phyloP scores from a whole-genome alignment of 2,888 invertebrate genomes.

The Noctua janthe region DNA sequence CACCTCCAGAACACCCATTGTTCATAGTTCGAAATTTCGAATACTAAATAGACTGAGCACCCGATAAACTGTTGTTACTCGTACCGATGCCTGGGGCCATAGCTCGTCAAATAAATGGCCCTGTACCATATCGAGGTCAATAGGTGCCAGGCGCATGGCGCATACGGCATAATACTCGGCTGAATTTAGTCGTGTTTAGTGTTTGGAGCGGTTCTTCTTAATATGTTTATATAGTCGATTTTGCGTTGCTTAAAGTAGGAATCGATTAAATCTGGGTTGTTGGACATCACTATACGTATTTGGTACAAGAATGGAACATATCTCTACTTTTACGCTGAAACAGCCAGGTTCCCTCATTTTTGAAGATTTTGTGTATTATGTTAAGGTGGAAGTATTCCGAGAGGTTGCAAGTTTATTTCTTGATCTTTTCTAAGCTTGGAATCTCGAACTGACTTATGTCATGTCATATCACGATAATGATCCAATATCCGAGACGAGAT shows the following conservation, averaged over 20 bases:
- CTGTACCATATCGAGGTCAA: slow-evolving; percentile 63
- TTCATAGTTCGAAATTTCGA: slow-evolving; percentile 29
- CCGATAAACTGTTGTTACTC: slow-evolving; percentile 37
- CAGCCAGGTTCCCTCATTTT: not conserved
- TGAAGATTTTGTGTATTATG: not conserved
- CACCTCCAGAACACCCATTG: slow-evolving; percentile 14
- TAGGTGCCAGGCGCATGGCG: slow-evolving; percentile 44
- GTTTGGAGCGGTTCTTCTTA: slow-evolving; percentile 19
- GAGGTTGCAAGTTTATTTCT: not conserved
- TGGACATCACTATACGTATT: slow-evolving; percentile 17
- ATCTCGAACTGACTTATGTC: not conserved
- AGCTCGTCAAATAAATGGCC: slow-evolving; percentile 63
- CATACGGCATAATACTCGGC: slow-evolving; percentile 35
- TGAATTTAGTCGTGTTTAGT: slow-evolving; percentile 39
- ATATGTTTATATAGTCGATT: slow-evolving; percentile 29
- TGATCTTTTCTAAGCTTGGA: not conserved
- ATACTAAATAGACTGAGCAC: slow-evolving; percentile 27
- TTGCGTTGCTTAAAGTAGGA: slow-evolving; percentile 9
- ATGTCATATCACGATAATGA: slow-evolving; percentile 13
- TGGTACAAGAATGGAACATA: not conserved
- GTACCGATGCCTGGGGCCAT: slow-evolving; percentile 48
- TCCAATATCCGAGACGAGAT: slow-evolving; percentile 34
- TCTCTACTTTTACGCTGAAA: not conserved
- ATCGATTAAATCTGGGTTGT: slow-evolving; percentile 31
- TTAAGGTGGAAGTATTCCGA: not conserved